Evolutionary conservation across 64 coral and sea anemone species (phyloP).

Genomic region (Actinia tenebrosa): DNA sequence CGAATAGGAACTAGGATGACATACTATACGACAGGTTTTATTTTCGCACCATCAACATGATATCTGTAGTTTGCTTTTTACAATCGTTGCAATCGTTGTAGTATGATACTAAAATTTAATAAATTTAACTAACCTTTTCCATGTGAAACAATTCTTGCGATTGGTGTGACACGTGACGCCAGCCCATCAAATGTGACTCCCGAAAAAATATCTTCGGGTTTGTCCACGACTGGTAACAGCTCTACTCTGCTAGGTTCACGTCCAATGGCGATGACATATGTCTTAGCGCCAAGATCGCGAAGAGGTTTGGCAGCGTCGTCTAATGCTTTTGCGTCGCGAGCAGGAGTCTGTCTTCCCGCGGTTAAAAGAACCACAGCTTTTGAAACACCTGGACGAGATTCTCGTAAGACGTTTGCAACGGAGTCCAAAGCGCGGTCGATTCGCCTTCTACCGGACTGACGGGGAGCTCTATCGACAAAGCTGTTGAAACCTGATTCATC

Average conservation of each 20-base stretch:
- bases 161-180: not conserved
- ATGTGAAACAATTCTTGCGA: not conserved
- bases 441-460: slow-evolving; percentile 19
- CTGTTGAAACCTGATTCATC: not conserved
- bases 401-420: slow-evolving; percentile 26
- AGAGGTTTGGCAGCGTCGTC: slow-evolving; percentile 27
- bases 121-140: not conserved
- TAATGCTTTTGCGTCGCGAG: slow-evolving; percentile 15
- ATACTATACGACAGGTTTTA: too few species aligned
- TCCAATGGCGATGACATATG: slow-evolving; percentile 56
- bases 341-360: slow-evolving; percentile 31
- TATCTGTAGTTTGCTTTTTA: too few species aligned
- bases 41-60: too few species aligned
- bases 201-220: slow-evolving; percentile 18
- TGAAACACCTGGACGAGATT: slow-evolving; percentile 4
- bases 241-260: slow-evolving; percentile 19
- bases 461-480: slow-evolving; percentile 2
- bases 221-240: slow-evolving; percentile 23
- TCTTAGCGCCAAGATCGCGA: slow-evolving; percentile 36
- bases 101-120: too few species aligned
- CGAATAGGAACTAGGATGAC: too few species aligned
- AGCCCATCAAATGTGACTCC: not conserved
- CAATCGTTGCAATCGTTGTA: too few species aligned
- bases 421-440: slow-evolving; percentile 54
- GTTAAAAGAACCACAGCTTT: slow-evolving; percentile 54